Percentiles rank a stretch among this genome's conserved stretches.
Evolutionary conservation across 2,888 invertebrate species (phyloP).

Genomic region (Dryocosmus kuriphilus): DNA sequence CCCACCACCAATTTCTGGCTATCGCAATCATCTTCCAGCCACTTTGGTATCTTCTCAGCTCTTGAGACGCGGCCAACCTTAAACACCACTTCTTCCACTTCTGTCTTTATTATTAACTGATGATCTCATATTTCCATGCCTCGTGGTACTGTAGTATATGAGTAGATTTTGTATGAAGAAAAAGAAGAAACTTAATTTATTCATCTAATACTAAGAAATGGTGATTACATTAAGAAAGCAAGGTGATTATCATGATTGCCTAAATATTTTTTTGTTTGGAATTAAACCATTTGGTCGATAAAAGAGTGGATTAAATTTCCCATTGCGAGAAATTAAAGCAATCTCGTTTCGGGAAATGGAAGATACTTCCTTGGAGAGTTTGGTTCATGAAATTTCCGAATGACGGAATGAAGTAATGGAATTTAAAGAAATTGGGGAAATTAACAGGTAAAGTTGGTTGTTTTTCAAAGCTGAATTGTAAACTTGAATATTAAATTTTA

Average conservation of each 20-base stretch:
- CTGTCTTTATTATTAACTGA: conserved; percentile 48
- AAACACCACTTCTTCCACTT: conserved; percentile 41
- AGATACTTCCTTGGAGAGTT: background rate
- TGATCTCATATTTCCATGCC: background rate
- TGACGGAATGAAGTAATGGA: background rate
- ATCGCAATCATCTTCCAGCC: conserved; percentile 10
- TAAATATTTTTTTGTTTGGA: background rate
- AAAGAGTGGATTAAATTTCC: background rate
- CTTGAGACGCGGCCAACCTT: conserved; percentile 5
- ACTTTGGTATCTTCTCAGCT: background rate
- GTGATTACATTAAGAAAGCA: background rate
- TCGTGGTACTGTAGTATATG: background rate
- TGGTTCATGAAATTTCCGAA: conserved; percentile 19
- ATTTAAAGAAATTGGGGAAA: background rate
- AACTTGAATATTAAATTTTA: conserved; percentile 14
- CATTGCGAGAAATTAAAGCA: conserved; percentile 5
- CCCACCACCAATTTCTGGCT: conserved; percentile 34
- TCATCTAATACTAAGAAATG: background rate
- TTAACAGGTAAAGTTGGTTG: too few species aligned
- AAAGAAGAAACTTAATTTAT: background rate
- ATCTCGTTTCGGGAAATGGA: background rate
- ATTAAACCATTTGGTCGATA: background rate
- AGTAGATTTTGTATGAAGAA: background rate
- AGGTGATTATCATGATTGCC: background rate
- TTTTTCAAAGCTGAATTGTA: background rate